These are phyloP conservation scores for Anticlea derivata DNA, from an alignment of 2,888 invertebrate genomes.

Conservation along the genomic window DNA sequence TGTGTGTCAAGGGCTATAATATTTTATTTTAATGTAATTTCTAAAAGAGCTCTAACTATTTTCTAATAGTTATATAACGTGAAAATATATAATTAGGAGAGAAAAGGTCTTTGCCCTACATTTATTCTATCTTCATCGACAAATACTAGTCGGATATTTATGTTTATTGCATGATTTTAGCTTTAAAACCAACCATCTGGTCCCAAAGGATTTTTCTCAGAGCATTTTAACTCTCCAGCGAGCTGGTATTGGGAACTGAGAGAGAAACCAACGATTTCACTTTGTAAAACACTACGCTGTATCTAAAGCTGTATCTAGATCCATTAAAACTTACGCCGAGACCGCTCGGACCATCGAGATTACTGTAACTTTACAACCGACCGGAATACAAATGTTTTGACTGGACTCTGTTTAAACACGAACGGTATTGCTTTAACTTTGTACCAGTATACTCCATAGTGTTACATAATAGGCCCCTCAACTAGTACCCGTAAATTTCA, in stretches of 20 bases:
- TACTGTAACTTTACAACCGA: slow-evolving; percentile 61
- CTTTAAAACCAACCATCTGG: too few relatives aligned
- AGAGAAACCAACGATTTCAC: slow-evolving; percentile 38
- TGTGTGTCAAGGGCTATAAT: too few relatives aligned
- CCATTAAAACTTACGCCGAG: slow-evolving; percentile 50
- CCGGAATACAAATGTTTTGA: slow-evolving; percentile 42
- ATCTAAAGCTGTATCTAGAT: slow-evolving; percentile 29
- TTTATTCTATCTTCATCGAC: too few relatives aligned
- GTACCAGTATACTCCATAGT: not conserved
- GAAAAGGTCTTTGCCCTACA: too few relatives aligned
- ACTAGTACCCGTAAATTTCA: too few relatives aligned
- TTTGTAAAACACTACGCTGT: slow-evolving; percentile 45
- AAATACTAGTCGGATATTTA: too few relatives aligned
- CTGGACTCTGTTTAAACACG: slow-evolving; percentile 13
- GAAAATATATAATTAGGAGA: too few relatives aligned
- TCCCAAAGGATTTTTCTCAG: slow-evolving; percentile 32
- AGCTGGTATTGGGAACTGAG: slow-evolving; percentile 23
- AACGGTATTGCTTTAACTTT: not conserved
- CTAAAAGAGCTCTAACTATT: too few relatives aligned
- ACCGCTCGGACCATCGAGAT: slow-evolving; percentile 45
- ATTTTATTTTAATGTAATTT: too few relatives aligned
- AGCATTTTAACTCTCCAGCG: slow-evolving; percentile 5
- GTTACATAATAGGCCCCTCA: too few relatives aligned
- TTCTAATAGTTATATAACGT: too few relatives aligned
- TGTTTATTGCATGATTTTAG: too few relatives aligned